A percentile compares a stretch with the other conserved stretches of the same genome.
Evolutionary conservation across 2,113 vertebrate genomes (phyloP).

Genomic region (human (Homo sapiens)): DNA sequence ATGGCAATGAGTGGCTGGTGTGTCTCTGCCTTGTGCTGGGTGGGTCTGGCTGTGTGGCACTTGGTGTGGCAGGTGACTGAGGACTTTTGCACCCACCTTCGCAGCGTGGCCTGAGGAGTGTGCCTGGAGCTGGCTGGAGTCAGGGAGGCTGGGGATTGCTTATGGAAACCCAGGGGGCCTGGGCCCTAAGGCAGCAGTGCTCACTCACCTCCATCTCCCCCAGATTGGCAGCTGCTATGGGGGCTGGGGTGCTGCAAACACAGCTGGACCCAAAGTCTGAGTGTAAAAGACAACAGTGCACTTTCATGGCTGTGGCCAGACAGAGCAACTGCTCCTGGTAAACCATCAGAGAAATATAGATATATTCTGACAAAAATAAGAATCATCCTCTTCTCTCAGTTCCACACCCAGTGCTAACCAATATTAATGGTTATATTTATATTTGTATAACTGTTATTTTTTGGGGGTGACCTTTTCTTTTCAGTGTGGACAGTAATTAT

Average conservation of each 20-base stretch:
- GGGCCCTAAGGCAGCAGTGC: background rate
- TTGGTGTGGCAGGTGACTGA: background rate
- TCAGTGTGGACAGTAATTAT: background rate
- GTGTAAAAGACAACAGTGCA: background rate
- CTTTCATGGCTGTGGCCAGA: background rate
- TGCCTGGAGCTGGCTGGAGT: background rate
- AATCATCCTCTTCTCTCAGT: background rate
- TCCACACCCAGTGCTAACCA: too few relatives aligned
- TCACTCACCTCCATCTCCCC: background rate
- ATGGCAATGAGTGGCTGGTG: accelerated
- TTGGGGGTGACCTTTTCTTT: too few relatives aligned
- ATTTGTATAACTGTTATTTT: background rate
- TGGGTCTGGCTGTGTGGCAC: background rate
- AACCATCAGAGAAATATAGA: background rate
- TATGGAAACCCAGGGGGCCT: too few relatives aligned
- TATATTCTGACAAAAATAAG: background rate
- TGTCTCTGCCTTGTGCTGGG: too few relatives aligned
- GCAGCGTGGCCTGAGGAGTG: background rate
- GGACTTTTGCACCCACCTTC: accelerated
- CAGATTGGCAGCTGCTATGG: background rate
- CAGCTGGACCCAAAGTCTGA: background rate
- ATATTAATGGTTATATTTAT: background rate
- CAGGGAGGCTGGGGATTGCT: background rate
- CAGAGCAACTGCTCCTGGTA: background rate
- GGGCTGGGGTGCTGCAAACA: too few relatives aligned